These are phyloP conservation scores for Ctenodactylus gundi DNA, from an alignment of 2,113 vertebrate genomes.

Conservation along the genomic window DNA sequence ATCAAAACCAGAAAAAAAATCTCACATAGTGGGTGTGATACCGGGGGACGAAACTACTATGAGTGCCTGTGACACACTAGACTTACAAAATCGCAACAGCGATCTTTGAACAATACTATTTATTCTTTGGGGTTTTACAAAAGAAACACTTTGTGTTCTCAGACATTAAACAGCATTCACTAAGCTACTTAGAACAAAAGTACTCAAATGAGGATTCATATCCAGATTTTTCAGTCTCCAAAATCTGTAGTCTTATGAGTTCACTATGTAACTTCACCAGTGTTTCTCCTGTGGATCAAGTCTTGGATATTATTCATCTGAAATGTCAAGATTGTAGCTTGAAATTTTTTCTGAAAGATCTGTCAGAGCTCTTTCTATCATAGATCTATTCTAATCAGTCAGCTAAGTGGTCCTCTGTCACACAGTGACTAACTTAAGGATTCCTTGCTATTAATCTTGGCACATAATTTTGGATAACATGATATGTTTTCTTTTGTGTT, in stretches of 20 bases:
- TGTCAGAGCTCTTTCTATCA: background rate
- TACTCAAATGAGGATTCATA: background rate
- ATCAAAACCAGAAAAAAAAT: background rate
- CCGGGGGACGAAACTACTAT: background rate
- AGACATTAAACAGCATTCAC: background rate
- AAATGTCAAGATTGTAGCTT: conserved; percentile 14
- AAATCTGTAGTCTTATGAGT: background rate
- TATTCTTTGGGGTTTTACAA: background rate
- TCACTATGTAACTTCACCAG: background rate
- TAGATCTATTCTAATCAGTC: background rate
- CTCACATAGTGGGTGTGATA: background rate
- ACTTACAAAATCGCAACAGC: too few relatives aligned
- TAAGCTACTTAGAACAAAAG: background rate
- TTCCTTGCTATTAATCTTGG: background rate
- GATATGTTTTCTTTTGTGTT: background rate
- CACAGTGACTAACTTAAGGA: background rate
- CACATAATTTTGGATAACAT: background rate
- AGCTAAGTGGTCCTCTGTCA: background rate
- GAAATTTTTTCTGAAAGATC: background rate
- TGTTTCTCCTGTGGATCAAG: background rate
- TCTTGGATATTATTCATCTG: background rate
- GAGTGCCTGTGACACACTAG: background rate
- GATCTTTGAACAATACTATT: background rate
- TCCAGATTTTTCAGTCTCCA: background rate
- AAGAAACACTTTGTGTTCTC: too few relatives aligned